Percentiles rank a stretch among this genome's conserved stretches.
Conservation (phyloP, 2,113 vertebrate genomes). For the Thomomys bottae region DNA sequence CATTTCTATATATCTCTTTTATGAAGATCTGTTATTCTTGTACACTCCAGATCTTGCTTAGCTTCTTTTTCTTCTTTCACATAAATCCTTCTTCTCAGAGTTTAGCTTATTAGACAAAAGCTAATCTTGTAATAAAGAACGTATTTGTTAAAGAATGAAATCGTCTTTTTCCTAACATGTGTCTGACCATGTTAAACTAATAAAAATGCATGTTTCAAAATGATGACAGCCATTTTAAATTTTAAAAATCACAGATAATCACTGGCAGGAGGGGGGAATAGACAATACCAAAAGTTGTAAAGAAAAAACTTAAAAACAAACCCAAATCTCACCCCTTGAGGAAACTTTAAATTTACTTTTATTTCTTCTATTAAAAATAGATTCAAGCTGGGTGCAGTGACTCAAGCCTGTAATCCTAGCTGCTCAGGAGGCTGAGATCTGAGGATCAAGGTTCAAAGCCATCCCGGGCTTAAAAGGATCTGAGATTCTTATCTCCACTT, state of each 20-base stretch:
- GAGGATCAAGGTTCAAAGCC: too few species aligned
- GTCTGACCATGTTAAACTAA: not conserved
- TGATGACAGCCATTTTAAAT: conserved; percentile 5
- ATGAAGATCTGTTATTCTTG: conserved; percentile 48
- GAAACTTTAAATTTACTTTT: not conserved
- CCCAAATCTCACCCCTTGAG: not conserved
- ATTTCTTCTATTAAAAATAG: not conserved
- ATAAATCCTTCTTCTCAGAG: conserved; percentile 12
- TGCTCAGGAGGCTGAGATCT: too few species aligned
- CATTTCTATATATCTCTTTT: not conserved
- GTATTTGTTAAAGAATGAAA: conserved; percentile 31
- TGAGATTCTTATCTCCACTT: too few species aligned
- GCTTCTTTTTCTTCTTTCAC: conserved; percentile 40
- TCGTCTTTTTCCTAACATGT: not conserved
- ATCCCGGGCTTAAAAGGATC: too few species aligned
- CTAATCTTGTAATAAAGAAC: conserved; percentile 35
- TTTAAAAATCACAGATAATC: conserved; percentile 28
- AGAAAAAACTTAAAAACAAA: not conserved
- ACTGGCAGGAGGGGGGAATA: not conserved
- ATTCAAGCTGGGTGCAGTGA: too few species aligned
- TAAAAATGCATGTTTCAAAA: conserved; percentile 43
- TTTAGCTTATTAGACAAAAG: conserved; percentile 5
- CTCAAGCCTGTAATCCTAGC: too few species aligned
- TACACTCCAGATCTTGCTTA: not conserved
- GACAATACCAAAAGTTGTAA: conserved; percentile 5